Base-by-base conservation (phyloP, 2,888 invertebrate species). In the Malthinus flaveolus region DNA sequence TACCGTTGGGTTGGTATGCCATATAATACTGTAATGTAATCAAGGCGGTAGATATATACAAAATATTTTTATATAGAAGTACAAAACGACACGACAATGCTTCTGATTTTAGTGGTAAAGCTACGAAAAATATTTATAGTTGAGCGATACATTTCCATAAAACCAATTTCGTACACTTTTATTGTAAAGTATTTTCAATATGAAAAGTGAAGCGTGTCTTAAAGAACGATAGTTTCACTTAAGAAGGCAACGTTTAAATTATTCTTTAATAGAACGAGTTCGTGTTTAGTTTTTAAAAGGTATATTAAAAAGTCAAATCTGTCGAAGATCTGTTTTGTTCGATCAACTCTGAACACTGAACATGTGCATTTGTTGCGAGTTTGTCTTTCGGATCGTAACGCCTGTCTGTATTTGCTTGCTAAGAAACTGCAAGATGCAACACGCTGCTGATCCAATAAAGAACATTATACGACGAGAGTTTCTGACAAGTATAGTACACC, bases 401-500 rank as follows among this genome's bases (percentile, higher is more conserved):
- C 58, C 57, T 56, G 46, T 56, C 45, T 62, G 57, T 65, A 66
- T 65, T 66, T 66, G 63, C 66, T 66, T 62, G 60, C 56, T 39
- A 55, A 53, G 63, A 62, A 63, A 66, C 65, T 67, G 67, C 62
- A 67, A 49, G 58, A 57, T 66, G 60, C 61, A 67, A 54, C 51
- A 59, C 54, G 62, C 58, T 32, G 46, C 45, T 59, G 49, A 54
- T 54, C 49, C 46, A 54, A 59, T 63, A 68, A 67, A 66, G 63
- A 64, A 68, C 66, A 64, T 56, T 64, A 60, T 64, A 61, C 63
- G 62, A 66, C 61, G 62, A 66, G 55, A 63, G 64, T 65, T 66
- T 68, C 63, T 69, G 68, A 68, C 68, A 69, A 59, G 65, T 66
- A 65, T 63, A 62, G 66, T 64, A 62, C 58, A 54, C 39, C 11